These are phyloP conservation scores for Malacosoma neustria DNA, from an alignment of 2,888 invertebrate genomes.

Conservation along the genomic window DNA sequence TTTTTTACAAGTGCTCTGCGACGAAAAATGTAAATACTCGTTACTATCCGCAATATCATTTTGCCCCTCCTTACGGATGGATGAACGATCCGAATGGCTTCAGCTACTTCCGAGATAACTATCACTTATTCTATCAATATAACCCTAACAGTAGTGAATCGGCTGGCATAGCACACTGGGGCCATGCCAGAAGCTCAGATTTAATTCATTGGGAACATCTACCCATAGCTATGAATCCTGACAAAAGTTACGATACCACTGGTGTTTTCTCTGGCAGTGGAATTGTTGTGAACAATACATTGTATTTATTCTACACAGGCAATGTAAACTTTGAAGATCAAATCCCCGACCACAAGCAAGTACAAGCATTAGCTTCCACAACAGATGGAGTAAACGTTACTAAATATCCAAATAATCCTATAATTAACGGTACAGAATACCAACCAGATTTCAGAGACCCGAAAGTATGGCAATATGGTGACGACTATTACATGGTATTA, in stretches of 20 bases:
- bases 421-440: conserved; percentile 32
- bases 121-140: conserved; percentile 68
- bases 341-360: conserved; percentile 34
- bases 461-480: conserved; percentile 54
- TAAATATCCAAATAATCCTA: conserved; percentile 45
- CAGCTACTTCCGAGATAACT: conserved; percentile 39
- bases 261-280: conserved; percentile 69
- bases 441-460: conserved; percentile 64
- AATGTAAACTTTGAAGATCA: conserved; percentile 35
- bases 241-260: conserved; percentile 38
- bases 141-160: conserved; percentile 46
- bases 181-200: conserved; percentile 59
- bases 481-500: conserved; percentile 53
- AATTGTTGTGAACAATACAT: conserved; percentile 37
- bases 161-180: conserved; percentile 63
- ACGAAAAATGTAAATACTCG: conserved; percentile 16
- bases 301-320: conserved; percentile 55
- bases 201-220: conserved; percentile 60
- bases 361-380: conserved; percentile 44
- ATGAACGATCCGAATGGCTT: conserved; percentile 75
- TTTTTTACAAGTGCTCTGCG: conserved; percentile 17
- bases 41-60: conserved; percentile 45
- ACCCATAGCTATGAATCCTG: conserved; percentile 60
- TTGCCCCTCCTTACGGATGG: conserved; percentile 55
- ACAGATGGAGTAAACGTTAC: conserved; percentile 40